phyloP scores from a whole-genome alignment of 2,888 invertebrate species.

The Macrostomum cliftonense region DNA sequence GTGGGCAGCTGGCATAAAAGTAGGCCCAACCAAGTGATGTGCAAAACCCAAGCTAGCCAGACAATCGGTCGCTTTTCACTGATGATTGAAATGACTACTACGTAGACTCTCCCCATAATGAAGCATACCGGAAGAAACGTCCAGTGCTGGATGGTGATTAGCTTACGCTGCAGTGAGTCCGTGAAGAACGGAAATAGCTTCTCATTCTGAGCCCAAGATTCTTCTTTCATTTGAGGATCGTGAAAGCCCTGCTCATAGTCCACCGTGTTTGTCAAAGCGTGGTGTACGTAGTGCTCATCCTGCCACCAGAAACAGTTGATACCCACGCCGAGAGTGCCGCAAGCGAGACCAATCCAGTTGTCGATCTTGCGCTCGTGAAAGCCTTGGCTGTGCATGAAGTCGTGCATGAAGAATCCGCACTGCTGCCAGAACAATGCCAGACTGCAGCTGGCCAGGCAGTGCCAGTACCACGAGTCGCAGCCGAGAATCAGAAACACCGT shows the following conservation, averaged over 20 bases:
- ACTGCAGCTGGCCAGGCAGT: slow-evolving; percentile 8
- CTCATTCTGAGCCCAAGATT: slow-evolving; percentile 1
- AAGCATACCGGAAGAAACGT: not conserved
- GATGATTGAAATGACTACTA: not conserved
- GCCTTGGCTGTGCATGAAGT: slow-evolving; percentile 14
- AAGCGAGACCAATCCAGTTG: not conserved
- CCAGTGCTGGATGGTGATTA: slow-evolving; percentile 1
- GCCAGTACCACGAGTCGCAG: slow-evolving; percentile 11
- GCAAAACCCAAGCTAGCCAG: slow-evolving; percentile 1
- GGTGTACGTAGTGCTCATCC: slow-evolving; percentile 4
- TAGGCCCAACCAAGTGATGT: not conserved
- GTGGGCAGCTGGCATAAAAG: slow-evolving; percentile 3
- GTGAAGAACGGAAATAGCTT: slow-evolving; percentile 3
- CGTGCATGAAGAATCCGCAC: slow-evolving; percentile 14
- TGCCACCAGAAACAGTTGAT: slow-evolving; percentile 3
- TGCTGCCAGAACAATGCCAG: slow-evolving; percentile 15
- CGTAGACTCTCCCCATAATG: not conserved
- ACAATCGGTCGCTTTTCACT: not conserved
- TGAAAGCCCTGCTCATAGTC: not conserved
- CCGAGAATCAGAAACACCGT: not conserved
- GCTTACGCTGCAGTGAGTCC: not conserved
- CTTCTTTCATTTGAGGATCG: slow-evolving; percentile 4
- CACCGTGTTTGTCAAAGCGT: slow-evolving; percentile 1
- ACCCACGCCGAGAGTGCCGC: slow-evolving; percentile 1
- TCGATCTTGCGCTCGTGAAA: slow-evolving; percentile 3